Base-by-base conservation (phyloP, 2,888 invertebrate species). In the Amitus sp. region DNA sequence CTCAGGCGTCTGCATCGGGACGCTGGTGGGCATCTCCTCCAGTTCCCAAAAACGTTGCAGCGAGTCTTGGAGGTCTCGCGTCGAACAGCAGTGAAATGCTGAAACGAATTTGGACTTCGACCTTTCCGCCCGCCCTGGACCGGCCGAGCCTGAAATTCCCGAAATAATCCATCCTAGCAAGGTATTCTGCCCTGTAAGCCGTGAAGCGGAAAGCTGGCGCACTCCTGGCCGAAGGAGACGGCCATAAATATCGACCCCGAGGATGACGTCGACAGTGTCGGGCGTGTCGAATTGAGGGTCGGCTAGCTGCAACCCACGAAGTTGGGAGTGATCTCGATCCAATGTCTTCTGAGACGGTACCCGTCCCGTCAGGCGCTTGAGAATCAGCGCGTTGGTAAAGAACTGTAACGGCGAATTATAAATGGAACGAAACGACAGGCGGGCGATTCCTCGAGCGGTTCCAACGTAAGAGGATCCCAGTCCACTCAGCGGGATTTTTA, bases 81-180 rank as follows among this genome's bases (percentile, higher is more conserved):
- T 4, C 4, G 18, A 4, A 6, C 10, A 5, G 18, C 18, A 23
- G 7, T 23, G 23, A 3, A 39, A 2, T 2, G 39, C 1, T 7
- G 4, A 17, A 39, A 39, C 9, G 2, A 13, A 13, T 12, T 1
- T 9, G 10, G 15, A 18, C 13, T n/a, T 12, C 7, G 18, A 7
- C 2, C 2, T 1, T 2, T 39, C 53, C 57, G 48, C 51, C 51
- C 40, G 48, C 48, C 52, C 13, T 48, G 40, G 2, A 9, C 15
- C 3, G 1, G 1, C n/a, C 4, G 18, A 10, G 2, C 37, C 20
- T 5, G 20, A 23, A 4, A 48, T 12, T 3, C 65, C 59, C 7
- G 55, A 63, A 9, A 66, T 13, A 7, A 66, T 47, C 54, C 62
- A 66, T 7, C 62, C 65, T 3, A 66, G 47, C 1, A 20, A 45